phyloP scores from a whole-genome alignment of 1,140 invertebrate genomes.

The Bombus impatiens region DNA sequence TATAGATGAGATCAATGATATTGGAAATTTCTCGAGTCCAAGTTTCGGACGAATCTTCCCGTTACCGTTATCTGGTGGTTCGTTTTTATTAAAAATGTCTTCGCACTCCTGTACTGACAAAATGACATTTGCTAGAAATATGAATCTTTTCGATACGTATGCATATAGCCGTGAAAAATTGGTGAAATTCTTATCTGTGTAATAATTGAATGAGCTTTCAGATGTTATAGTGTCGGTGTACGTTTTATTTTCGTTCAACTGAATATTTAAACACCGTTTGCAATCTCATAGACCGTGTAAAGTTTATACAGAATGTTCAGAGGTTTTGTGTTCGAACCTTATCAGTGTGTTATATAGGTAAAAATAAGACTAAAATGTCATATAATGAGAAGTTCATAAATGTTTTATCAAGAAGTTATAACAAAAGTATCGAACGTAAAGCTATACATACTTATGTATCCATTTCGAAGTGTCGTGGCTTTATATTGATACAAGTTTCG shows the following conservation, averaged over 20 bases:
- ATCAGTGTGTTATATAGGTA: no score
- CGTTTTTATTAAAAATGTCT: not conserved
- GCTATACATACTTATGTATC: no score
- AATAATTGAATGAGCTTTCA: not conserved
- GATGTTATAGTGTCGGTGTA: not conserved
- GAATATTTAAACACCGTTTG: not conserved
- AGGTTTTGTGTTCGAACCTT: no score
- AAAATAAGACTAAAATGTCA: no score
- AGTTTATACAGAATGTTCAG: not conserved
- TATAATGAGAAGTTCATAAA: no score
- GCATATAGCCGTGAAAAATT: not conserved
- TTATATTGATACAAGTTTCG: no score
- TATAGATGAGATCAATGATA: slow-evolving; percentile 65
- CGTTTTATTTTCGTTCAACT: not conserved
- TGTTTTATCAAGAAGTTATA: no score
- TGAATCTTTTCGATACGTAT: not conserved
- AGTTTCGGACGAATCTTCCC: slow-evolving; percentile 47
- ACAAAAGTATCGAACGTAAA: no score
- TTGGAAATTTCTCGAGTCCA: slow-evolving; percentile 54
- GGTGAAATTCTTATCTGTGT: not conserved
- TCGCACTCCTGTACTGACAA: not conserved
- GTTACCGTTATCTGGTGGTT: slow-evolving; percentile 6
- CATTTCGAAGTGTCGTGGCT: no score
- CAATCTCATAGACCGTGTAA: not conserved
- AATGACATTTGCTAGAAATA: no score